Evolutionary conservation across 2,888 invertebrate genomes (phyloP).

Genomic region (Drosophila melanosoma): DNA sequence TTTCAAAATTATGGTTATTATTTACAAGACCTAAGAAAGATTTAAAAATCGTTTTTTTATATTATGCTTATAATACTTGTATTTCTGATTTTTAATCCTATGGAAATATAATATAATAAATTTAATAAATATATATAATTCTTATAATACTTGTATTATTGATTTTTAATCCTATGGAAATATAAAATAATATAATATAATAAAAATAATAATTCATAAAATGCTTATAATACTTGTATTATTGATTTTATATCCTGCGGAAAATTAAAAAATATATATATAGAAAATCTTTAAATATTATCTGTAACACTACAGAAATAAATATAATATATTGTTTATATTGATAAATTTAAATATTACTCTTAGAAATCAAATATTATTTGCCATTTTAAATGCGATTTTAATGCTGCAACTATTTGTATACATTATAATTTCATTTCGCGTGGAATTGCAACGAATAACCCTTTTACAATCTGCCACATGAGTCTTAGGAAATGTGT

Average conservation of each 20-base stretch:
- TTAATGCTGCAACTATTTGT: no score
- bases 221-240: no score
- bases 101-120: background rate
- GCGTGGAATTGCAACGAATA: background rate
- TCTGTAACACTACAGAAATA: background rate
- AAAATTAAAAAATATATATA: no score
- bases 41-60: background rate
- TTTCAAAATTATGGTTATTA: background rate
- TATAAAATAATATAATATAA: no score
- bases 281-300: background rate
- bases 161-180: background rate
- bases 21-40: background rate
- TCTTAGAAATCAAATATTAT: background rate
- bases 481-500: background rate
- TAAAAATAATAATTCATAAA: no score
- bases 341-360: background rate
- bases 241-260: background rate
- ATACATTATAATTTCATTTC: background rate
- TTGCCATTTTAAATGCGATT: accelerated
- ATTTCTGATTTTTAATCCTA: background rate
- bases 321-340: background rate
- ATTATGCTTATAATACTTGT: accelerated
- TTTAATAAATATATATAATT: no score
- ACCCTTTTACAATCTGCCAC: background rate
- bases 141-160: no score